Evolutionary conservation across 1,140 invertebrate species (phyloP), one percentile per base, ranked within the genome.

Genomic region (Bradysia coprophila): DNA sequence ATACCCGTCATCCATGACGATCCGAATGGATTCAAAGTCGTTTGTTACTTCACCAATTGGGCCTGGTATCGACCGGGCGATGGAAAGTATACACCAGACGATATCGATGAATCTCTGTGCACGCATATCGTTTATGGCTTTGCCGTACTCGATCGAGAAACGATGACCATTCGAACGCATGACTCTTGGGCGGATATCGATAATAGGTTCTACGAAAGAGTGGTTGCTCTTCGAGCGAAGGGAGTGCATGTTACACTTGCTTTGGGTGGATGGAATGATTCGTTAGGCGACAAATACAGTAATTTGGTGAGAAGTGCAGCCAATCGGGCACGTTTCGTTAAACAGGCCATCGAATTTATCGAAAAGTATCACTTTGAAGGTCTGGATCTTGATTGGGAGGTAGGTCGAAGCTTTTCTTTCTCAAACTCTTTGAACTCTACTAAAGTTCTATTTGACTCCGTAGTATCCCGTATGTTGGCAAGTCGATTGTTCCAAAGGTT

Each of bases 301-400:
- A 67, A 72, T 46, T 56, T 82, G 10, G 81, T 85, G 0, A 84
- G 84, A 52, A 75, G 68, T 55, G 72, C 78, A 6, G 49, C 65
- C 5, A 71, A 76, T 3, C 66, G 82, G 36, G 59, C 54, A 3
- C 70, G 71, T 33, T 88, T 88, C 49, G 72, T 84, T 2, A 59
- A 66, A 1, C 75, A 85, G 48, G 72, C 71, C 0, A 47, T 87
- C 2, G 61, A 74, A 44, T 85, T 87, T 50, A 58, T 88, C 20
- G 67, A 78, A 37, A 77, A 82, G 52, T 73, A 84, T 49, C 72
- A 73, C 20, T 90, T 90, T 49, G 82, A 89, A 56, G 85, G 86
- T 3, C 60, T 92, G 2, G 87, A 92, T 59, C 62, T 91, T 15
- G 87, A 90, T 55, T 92, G 86, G 87, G 87, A 91, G 53, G 70